Evolutionary conservation across 2,113 vertebrate genomes (phyloP).

Genomic region (Lagopus leucura): DNA sequence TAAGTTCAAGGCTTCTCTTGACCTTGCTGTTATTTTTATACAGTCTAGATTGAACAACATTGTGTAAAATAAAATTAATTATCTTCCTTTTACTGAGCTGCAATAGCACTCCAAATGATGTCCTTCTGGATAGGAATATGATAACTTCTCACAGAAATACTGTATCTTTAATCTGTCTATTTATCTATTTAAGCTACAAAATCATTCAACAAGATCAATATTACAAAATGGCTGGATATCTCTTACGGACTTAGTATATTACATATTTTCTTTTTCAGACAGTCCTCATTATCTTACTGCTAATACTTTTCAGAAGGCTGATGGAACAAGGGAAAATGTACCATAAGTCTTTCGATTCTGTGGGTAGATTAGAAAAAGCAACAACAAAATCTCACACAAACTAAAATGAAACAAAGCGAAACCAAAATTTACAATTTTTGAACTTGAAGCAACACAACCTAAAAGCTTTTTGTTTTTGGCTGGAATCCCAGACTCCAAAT

Average conservation of each 20-base stretch:
- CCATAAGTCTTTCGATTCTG: slow-evolving; percentile 66
- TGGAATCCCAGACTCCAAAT: slow-evolving; percentile 70
- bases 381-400: background rate
- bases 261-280: background rate
- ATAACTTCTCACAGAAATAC: background rate
- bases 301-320: slow-evolving; percentile 27
- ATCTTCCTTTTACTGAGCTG: background rate
- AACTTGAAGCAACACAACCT: slow-evolving; percentile 63
- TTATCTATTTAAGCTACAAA: background rate
- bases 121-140: background rate
- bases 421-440: slow-evolving; percentile 65
- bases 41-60: background rate
- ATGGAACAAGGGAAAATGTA: slow-evolving; percentile 44
- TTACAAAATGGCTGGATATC: background rate
- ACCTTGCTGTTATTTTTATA: background rate
- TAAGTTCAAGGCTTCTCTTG: background rate
- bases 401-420: background rate
- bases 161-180: background rate
- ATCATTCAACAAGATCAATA: background rate
- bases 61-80: background rate
- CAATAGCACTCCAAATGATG: background rate
- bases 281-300: background rate
- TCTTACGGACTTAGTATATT: background rate
- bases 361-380: slow-evolving; percentile 47
- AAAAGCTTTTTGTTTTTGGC: slow-evolving; percentile 77